Evolutionary conservation across 2,113 vertebrate species (phyloP).

Genomic region (Potamarius usumacintae): DNA sequence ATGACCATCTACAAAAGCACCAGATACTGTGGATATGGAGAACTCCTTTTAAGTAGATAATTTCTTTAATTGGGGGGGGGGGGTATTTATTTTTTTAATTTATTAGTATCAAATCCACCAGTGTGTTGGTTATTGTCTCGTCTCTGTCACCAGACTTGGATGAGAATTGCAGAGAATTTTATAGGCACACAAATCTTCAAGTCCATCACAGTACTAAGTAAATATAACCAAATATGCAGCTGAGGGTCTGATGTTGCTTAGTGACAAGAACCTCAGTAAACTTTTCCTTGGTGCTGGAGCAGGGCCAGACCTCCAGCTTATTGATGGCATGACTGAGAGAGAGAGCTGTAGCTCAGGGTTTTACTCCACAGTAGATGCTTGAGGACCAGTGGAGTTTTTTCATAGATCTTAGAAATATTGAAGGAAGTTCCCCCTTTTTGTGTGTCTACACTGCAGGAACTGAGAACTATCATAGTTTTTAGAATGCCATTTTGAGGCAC

Average conservation of each 20-base stretch:
- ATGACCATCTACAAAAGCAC: neutral
- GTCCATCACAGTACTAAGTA: neutral
- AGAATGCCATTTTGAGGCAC: no score
- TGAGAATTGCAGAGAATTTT: neutral
- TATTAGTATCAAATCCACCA: neutral
- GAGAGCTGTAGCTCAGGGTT: neutral
- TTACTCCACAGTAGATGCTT: neutral
- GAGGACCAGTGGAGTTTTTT: no score
- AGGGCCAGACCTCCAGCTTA: neutral
- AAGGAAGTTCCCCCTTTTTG: no score
- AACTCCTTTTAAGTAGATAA: neutral
- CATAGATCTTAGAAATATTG: no score
- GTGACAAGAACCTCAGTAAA: neutral
- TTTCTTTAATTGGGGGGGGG: neutral
- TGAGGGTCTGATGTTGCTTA: constrained; percentile 4
- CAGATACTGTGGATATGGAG: neutral
- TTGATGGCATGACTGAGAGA: neutral
- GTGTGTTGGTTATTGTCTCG: neutral
- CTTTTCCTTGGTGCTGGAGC: neutral
- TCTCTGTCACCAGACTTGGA: neutral
- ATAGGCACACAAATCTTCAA: neutral
- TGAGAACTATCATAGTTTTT: no score
- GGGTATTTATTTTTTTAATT: neutral
- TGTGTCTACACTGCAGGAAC: no score
- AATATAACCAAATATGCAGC: neutral